Conservation (phyloP, 2,113 vertebrate genomes). For the Callopanchax toddi region DNA sequence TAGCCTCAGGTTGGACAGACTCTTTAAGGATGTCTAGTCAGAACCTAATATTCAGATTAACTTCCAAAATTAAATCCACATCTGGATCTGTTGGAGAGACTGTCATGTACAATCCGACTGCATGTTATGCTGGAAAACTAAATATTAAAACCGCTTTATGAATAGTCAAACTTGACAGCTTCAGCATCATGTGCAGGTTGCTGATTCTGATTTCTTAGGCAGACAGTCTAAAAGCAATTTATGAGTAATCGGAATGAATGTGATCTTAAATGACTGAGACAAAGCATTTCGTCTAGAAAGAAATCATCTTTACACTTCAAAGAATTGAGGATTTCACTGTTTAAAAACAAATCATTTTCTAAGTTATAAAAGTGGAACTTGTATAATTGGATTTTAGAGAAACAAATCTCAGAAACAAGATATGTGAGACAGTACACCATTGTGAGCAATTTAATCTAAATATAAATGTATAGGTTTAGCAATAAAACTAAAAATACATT, state of each 20-base stretch:
- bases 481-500: too few relatives aligned
- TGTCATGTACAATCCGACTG: not conserved
- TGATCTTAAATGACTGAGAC: too few relatives aligned
- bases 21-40: too few relatives aligned
- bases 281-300: too few relatives aligned
- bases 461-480: not conserved
- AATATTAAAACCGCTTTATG: not conserved
- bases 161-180: not conserved
- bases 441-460: not conserved
- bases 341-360: too few relatives aligned
- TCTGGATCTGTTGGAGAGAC: not conserved
- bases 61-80: slow-evolving; percentile 9
- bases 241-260: too few relatives aligned
- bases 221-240: too few relatives aligned
- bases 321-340: too few relatives aligned
- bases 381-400: too few relatives aligned
- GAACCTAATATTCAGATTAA: not conserved
- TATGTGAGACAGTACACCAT: not conserved
- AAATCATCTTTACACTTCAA: too few relatives aligned
- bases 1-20: not conserved
- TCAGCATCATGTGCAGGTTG: not conserved
- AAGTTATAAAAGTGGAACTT: too few relatives aligned
- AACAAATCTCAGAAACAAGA: too few relatives aligned
- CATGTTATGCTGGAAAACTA: not conserved
- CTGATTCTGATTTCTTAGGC: not conserved